Percentiles rank a stretch among this genome's conserved stretches.
Conservation (phyloP, 2,113 vertebrate genomes). For the Datnioides undecimradiatus region DNA sequence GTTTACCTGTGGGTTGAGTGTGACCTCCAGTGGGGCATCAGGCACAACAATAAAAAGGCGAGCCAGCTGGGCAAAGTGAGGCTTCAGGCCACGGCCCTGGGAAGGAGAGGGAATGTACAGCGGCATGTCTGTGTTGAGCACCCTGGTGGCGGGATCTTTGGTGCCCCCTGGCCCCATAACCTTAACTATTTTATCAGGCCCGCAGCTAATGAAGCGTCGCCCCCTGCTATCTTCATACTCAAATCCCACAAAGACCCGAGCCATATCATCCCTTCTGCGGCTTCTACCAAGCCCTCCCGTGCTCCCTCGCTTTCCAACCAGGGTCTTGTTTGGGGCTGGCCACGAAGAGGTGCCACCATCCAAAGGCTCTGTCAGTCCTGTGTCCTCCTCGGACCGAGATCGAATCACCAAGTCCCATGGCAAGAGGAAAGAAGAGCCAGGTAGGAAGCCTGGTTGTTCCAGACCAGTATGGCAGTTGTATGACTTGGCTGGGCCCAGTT, state of each 20-base stretch:
- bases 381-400: conserved; percentile 92
- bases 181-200: conserved; percentile 97
- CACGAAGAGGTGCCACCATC: conserved; percentile 93
- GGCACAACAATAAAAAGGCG: conserved; percentile 96
- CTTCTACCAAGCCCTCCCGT: conserved; percentile 89
- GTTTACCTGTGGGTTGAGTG: conserved; percentile 91
- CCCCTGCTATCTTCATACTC: conserved; percentile 97
- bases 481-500: conserved; percentile 94
- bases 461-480: conserved; percentile 96
- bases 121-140: conserved; percentile 97
- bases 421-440: conserved; percentile 94
- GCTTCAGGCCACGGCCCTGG: conserved; percentile 94
- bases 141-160: conserved; percentile 93
- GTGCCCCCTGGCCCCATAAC: conserved; percentile 94
- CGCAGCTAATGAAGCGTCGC: conserved; percentile 94
- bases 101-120: conserved; percentile 95
- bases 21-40: conserved; percentile 94
- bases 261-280: conserved; percentile 93
- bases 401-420: conserved; percentile 98
- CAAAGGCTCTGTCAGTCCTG: conserved; percentile 75
- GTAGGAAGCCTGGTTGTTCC: conserved; percentile 96
- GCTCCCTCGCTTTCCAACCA: conserved; percentile 89
- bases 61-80: conserved; percentile 93
- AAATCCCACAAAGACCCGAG: conserved; percentile 96
- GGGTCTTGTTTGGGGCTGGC: conserved; percentile 95